Evolutionary conservation across 2,797 vertebrate genomes (phyloP).

Genomic region (Poecilia gillii): DNA sequence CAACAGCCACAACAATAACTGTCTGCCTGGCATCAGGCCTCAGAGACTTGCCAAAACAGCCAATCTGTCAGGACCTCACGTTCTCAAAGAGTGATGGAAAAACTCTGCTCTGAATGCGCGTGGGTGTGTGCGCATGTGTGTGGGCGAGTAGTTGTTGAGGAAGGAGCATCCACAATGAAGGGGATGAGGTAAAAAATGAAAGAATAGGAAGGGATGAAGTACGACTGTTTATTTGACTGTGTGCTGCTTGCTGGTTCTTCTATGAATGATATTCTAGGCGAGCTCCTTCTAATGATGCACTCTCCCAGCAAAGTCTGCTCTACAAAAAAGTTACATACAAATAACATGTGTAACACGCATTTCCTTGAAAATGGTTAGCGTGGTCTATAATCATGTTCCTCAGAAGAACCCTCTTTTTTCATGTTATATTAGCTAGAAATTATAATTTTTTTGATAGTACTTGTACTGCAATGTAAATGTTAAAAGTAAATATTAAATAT

Average conservation of each 20-base stretch:
- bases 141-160: slow-evolving; percentile 1
- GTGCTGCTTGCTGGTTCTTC: not conserved
- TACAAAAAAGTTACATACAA: not conserved
- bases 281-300: not conserved
- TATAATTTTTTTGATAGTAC: not conserved
- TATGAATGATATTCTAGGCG: not conserved
- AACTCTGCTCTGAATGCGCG: slow-evolving; percentile 4
- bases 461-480: not conserved
- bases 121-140: not conserved
- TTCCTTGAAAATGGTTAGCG: not conserved
- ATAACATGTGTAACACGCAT: not conserved
- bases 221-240: not conserved
- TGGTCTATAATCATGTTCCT: not conserved
- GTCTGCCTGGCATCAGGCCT: slow-evolving; percentile 31
- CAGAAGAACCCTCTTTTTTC: not conserved
- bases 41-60: slow-evolving; percentile 46
- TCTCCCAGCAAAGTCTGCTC: not conserved
- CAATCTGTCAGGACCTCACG: slow-evolving; percentile 64
- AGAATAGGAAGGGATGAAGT: not conserved
- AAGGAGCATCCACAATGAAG: not conserved
- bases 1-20: slow-evolving; percentile 29
- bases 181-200: not conserved
- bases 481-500: not conserved
- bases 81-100: slow-evolving; percentile 40
- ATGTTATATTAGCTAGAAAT: not conserved